Evolutionary conservation across 2,113 vertebrate species (phyloP).

Genomic region (Ciconia maguari): DNA sequence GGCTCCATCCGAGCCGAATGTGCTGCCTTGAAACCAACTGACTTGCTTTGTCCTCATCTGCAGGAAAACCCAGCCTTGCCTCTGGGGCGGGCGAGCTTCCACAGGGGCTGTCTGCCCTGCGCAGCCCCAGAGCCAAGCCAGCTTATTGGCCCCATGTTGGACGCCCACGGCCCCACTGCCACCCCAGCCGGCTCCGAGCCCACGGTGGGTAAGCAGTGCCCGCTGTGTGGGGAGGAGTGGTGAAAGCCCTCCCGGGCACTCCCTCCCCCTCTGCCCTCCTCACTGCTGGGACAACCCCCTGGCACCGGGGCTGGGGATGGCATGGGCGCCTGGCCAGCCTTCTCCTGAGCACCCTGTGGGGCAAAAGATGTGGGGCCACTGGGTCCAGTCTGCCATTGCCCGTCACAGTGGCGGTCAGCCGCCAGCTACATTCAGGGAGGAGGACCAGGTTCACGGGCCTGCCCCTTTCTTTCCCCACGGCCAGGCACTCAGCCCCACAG

Average conservation of each 20-base stretch:
- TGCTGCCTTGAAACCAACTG: background rate
- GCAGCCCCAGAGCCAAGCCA: background rate
- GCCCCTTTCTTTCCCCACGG: background rate
- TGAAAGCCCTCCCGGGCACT: background rate
- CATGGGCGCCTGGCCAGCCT: background rate
- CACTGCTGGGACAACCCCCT: too few relatives aligned
- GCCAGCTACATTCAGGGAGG: background rate
- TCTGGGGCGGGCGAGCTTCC: background rate
- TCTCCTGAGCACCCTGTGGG: background rate
- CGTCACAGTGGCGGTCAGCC: background rate
- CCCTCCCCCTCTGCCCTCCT: background rate
- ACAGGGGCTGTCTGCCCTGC: background rate
- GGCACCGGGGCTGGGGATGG: too few relatives aligned
- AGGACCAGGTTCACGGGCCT: background rate
- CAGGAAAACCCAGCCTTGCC: background rate
- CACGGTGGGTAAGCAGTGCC: background rate
- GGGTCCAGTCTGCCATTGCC: background rate
- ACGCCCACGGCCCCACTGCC: background rate
- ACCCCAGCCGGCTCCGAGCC: background rate
- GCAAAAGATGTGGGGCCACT: background rate
- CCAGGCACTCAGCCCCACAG: background rate
- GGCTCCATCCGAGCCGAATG: accelerated
- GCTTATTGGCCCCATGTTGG: background rate
- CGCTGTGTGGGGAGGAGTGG: background rate
- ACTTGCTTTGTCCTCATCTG: background rate